Evolutionary conservation across 2,797 vertebrate species (phyloP), one percentile per base, ranked within the genome.

Genomic region (Halcyon smyrnensis): DNA sequence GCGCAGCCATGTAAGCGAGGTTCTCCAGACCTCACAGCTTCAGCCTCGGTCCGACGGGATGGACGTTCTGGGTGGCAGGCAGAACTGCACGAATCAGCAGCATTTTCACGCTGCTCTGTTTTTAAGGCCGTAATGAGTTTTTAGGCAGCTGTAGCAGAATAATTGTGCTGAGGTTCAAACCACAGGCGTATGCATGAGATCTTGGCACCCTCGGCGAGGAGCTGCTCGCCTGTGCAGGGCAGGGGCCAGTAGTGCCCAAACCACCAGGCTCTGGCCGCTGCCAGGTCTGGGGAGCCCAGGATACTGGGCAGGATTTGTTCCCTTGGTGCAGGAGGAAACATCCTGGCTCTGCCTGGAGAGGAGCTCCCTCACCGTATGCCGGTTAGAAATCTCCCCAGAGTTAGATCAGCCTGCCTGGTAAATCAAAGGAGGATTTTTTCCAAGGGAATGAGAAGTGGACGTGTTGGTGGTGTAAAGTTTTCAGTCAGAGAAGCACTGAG

Each of bases 81-180:
- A 30, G 34, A 23, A 6, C 51, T 51, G 6, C 3, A 17, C 63
- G 30, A 15, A 14, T 3, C 7, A 0, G 0, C 16, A 20, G 14
- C 17, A 5, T 32, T 68, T n/a, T 20, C 28, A 2, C 4, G 15
- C 59, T 8, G 2, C 30, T 30, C n/a, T 21, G 16, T 5, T 54
- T 68, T n/a, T 48, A 11, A 39, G 46, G 63, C 70, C 28, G 3
- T 19, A 8, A 6, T 18, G 16, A n/a, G 27, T 15, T 18, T 73
- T 41, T 51, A 39, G 15, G 24, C n/a, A 16, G 24, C 41, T 71
- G 37, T 27, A 63, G 70, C 39, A 15, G 1, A 54, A 41, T 36
- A 34, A 3, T 41, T 41, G 11, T 46, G 68, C 65, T 32, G 56
- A 18, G 36, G 11, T 46, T 69, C 14, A 50, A 37, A 28, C 48